phyloP scores from a whole-genome alignment of 1,140 invertebrate genomes.

The Procambarus virginalis region DNA sequence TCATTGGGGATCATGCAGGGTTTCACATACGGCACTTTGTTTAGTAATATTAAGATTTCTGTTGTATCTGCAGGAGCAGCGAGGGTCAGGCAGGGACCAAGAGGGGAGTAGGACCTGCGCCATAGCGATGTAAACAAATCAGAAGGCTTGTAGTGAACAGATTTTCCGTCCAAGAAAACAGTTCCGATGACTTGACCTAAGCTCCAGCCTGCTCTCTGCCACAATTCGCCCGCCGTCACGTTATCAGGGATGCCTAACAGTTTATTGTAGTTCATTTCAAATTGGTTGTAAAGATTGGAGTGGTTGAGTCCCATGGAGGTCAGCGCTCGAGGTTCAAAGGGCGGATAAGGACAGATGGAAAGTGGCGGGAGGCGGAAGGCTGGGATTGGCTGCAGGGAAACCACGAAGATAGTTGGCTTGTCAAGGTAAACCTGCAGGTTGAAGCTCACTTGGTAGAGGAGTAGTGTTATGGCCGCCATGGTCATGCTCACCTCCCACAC shows the following conservation, averaged over 20 bases:
- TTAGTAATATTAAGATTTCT: not conserved
- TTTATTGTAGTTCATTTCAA: not conserved
- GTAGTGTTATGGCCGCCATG: not conserved
- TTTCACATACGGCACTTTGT: not conserved
- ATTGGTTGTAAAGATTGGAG: constrained; percentile 7
- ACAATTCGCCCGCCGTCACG: not conserved
- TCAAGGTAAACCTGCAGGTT: constrained; percentile 23
- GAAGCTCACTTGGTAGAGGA: constrained; percentile 34
- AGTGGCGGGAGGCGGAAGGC: constrained; percentile 26
- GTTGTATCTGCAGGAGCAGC: not conserved
- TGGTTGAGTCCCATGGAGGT: constrained; percentile 21
- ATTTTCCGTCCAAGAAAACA: not conserved
- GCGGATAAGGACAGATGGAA: constrained; percentile 29
- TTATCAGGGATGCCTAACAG: not conserved
- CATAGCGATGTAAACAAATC: not conserved
- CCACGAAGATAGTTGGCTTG: constrained; percentile 27
- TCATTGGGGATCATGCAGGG: constrained; percentile 6
- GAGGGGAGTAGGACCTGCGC: constrained; percentile 20
- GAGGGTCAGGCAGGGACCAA: constrained; percentile 47
- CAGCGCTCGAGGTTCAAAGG: constrained; percentile 26
- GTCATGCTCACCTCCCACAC: constrained; percentile 7
- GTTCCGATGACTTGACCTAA: constrained; percentile 2
- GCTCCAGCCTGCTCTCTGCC: constrained; percentile 24
- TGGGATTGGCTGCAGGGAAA: constrained; percentile 14
- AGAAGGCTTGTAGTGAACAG: not conserved